Percentiles rank a stretch among this genome's conserved stretches.
phyloP scores from a whole-genome alignment of 2,888 invertebrate species.

The Phortica okadai region DNA sequence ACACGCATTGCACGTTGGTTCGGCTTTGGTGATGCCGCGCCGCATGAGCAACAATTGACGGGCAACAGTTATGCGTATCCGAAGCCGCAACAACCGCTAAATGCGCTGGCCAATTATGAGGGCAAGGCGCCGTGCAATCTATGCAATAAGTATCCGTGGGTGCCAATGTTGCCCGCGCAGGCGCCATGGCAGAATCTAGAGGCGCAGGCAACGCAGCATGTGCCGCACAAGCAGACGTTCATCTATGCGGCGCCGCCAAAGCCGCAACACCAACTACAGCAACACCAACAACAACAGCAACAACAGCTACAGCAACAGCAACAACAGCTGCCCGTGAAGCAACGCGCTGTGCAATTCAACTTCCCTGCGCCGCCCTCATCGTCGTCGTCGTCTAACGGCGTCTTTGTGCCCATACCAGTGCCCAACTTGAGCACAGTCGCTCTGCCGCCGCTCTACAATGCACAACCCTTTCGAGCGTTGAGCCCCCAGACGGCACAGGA shows the following conservation, averaged over 20 bases:
- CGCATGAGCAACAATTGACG: slow-evolving; percentile 64
- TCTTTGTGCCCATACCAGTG: slow-evolving; percentile 79
- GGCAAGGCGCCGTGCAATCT: slow-evolving; percentile 83
- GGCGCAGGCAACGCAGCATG: slow-evolving; percentile 52
- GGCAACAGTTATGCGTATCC: slow-evolving; percentile 61
- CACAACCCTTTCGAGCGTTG: slow-evolving; percentile 78
- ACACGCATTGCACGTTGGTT: slow-evolving; percentile 76
- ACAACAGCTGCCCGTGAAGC: slow-evolving; percentile 45
- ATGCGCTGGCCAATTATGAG: slow-evolving; percentile 47
- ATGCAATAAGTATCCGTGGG: slow-evolving; percentile 89
- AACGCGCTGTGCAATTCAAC: slow-evolving; percentile 54
- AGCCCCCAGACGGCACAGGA: slow-evolving; percentile 63
- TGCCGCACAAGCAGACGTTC: slow-evolving; percentile 52
- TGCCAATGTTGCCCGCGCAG: slow-evolving; percentile 80
- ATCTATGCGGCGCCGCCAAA: slow-evolving; percentile 49
- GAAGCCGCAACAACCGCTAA: slow-evolving; percentile 52
- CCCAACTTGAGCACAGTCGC: slow-evolving; percentile 82
- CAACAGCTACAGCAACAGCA: slow-evolving; percentile 19
- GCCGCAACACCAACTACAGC: slow-evolving; percentile 48
- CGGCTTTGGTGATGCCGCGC: slow-evolving; percentile 64
- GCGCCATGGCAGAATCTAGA: slow-evolving; percentile 46
- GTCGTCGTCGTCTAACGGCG: slow-evolving; percentile 40
- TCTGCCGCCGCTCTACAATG: slow-evolving; percentile 81
- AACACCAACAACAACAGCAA: slow-evolving; percentile 34
- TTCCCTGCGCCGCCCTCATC: slow-evolving; percentile 44